Evolutionary conservation across 2,797 vertebrate genomes (phyloP), one percentile per base, ranked within the genome.

Genomic region (Oryzias sinensis): DNA sequence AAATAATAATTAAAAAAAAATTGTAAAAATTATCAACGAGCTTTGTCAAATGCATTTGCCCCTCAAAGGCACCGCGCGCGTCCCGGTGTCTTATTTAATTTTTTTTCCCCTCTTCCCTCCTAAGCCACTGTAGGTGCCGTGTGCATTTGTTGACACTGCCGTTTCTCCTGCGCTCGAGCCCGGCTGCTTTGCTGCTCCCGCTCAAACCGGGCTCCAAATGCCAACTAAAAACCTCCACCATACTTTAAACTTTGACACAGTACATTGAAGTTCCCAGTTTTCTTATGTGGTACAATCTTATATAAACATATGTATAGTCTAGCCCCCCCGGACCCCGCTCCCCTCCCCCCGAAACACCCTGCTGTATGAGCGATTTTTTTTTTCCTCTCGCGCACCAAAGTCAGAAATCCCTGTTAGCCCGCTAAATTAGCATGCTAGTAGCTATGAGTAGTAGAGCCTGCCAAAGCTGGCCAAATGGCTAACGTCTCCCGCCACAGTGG

Each of bases 131-230:
- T 42, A 62, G 56, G 77, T 77, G 80, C 80, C 80, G 82, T 83
- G 79, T 80, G 81, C 85, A 81, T 88, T 77, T 90, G 88, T 90
- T 84, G 87, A 89, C 82, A 85, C 83, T 79, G 76, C 82, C 83
- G 84, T 79, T 77, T 66, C 77, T 76, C 64, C 60, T 77, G 61
- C 53, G 72, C 66, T 74, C 66, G 57, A 77, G 77, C 70, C 79
- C 77, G 80, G 79, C 81, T 79, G 80, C 77, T 70, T 58, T 70
- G 74, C 85, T 82, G 82, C 91, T 93, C 93, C 92, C 93, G 92
- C 92, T 94, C 91, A 93, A 94, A 83, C 81, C 61, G 74, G 51
- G 76, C 73, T 75, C 79, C 85, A 74, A 83, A 56, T 9, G 3
- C 53, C 68, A 73, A 79, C 72, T 81, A 66, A 76, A 77, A 68